Conservation (phyloP, 2,113 vertebrate species). For the Myotis yumanensis region DNA sequence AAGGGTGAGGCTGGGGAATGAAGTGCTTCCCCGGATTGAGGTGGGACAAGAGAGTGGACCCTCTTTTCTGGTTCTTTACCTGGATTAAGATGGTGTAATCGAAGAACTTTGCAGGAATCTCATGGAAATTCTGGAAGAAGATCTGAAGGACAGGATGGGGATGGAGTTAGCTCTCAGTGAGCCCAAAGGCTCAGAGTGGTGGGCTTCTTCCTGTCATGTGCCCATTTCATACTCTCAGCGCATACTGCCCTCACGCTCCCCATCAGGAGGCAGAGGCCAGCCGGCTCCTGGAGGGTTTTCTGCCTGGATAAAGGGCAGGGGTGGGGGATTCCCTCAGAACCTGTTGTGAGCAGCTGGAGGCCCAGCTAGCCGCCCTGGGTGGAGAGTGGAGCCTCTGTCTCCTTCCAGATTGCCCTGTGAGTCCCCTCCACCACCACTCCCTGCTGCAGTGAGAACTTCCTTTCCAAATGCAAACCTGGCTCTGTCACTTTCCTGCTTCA, state of each 20-base stretch:
- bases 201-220: not conserved
- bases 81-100: constrained; percentile 77
- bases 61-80: constrained; percentile 54
- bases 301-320: not conserved
- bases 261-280: not conserved
- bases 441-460: not conserved
- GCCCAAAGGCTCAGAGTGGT: not conserved
- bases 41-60: not conserved
- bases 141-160: constrained; percentile 57
- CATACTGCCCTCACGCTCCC: fast-evolving
- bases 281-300: not conserved
- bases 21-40: not conserved
- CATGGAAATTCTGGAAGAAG: constrained; percentile 80
- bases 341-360: not conserved
- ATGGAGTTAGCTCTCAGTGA: not conserved
- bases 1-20: not conserved
- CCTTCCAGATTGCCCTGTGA: not conserved
- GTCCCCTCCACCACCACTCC: not conserved
- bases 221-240: not conserved
- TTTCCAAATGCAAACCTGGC: not conserved
- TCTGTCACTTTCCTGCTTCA: not conserved
- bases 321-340: not conserved
- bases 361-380: not conserved
- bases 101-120: constrained; percentile 73
- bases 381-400: not conserved